Conservation (phyloP, 2,888 invertebrate species). For the Melanargia galathea region DNA sequence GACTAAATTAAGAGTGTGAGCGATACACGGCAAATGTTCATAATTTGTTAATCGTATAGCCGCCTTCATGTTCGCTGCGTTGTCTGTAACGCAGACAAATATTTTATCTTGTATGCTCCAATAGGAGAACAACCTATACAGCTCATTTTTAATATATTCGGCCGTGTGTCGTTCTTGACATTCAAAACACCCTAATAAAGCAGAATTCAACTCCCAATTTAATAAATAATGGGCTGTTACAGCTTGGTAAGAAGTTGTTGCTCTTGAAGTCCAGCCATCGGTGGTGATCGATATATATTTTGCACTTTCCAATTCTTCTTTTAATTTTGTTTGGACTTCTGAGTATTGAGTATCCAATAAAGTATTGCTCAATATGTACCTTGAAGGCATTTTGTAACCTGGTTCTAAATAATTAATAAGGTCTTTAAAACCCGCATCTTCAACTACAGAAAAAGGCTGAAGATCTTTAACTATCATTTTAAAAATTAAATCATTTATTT, state of each 20-base stretch:
- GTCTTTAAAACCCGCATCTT: conserved; percentile 42
- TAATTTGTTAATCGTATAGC: conserved; percentile 44
- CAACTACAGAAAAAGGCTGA: conserved; percentile 43
- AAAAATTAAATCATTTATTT: conserved; percentile 32
- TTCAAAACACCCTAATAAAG: conserved; percentile 39
- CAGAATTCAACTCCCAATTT: conserved; percentile 41
- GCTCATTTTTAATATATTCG: conserved; percentile 24
- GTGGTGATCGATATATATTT: conserved; percentile 42
- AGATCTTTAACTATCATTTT: conserved; percentile 41
- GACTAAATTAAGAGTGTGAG: conserved; percentile 46
- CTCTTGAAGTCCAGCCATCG: too few species aligned
- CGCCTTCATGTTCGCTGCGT: conserved; percentile 47
- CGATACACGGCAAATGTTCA: conserved; percentile 45
- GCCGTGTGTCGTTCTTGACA: conserved; percentile 36
- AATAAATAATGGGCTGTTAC: conserved; percentile 43
- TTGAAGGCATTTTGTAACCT: conserved; percentile 43
- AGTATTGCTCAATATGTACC: conserved; percentile 42
- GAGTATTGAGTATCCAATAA: conserved; percentile 41
- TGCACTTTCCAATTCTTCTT: conserved; percentile 39
- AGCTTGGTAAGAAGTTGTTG: conserved; percentile 41
- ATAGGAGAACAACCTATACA: conserved; percentile 37
- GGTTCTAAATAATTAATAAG: conserved; percentile 43
- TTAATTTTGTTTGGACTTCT: conserved; percentile 39
- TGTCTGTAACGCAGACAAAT: conserved; percentile 44
- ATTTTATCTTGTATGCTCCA: conserved; percentile 42